Conservation (phyloP, 2,888 invertebrate species). For the Choreutis nemorana region DNA sequence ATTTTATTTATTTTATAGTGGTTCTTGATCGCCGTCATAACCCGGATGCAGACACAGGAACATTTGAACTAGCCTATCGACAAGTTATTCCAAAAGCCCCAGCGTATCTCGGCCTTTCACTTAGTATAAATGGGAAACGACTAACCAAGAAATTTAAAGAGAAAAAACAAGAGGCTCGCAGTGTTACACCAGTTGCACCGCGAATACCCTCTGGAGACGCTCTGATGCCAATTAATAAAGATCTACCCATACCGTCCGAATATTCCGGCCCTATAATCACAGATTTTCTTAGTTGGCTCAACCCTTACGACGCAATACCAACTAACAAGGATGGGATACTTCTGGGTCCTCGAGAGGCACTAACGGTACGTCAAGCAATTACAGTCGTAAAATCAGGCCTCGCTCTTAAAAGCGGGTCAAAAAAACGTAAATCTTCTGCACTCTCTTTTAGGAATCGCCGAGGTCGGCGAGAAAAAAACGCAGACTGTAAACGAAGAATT, state of each 20-base stretch:
- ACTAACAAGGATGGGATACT: conserved; percentile 45
- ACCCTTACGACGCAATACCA: conserved; percentile 53
- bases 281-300: conserved; percentile 72
- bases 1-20: conserved; percentile 61
- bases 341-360: conserved; percentile 35
- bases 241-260: conserved; percentile 44
- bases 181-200: conserved; percentile 26
- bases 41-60: conserved; percentile 79
- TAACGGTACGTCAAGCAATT: conserved; percentile 59
- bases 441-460: conserved; percentile 57
- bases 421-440: conserved; percentile 60
- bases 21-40: conserved; percentile 77
- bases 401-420: conserved; percentile 35
- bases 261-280: conserved; percentile 74
- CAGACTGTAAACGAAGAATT: conserved; percentile 43
- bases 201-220: conserved; percentile 32
- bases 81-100: conserved; percentile 81
- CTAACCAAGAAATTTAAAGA: conserved; percentile 58
- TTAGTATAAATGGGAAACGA: conserved; percentile 73
- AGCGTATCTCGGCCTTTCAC: conserved; percentile 78
- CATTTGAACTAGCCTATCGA: conserved; percentile 81
- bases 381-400: conserved; percentile 53
- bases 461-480: conserved; percentile 54
- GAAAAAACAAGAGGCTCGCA: conserved; percentile 42
- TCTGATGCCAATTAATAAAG: conserved; percentile 20